Evolutionary conservation across 1,140 invertebrate species (phyloP).

Genomic region (Ceratitis capitata): DNA sequence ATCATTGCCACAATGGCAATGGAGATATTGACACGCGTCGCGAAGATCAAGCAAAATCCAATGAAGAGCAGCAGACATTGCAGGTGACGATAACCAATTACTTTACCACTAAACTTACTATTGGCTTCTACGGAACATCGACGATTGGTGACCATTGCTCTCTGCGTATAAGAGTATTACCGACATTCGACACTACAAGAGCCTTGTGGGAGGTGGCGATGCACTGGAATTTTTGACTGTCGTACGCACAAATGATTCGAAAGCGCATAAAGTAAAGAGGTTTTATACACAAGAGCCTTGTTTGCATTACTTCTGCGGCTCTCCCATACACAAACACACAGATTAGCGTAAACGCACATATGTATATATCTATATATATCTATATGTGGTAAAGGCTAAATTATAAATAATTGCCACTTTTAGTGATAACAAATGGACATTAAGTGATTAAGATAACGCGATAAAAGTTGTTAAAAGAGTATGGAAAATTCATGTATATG

Average conservation of each 20-base stretch:
- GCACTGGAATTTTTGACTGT: neutral
- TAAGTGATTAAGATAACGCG: neutral
- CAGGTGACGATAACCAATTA: constrained; percentile 72
- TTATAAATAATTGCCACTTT: neutral
- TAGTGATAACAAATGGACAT: neutral
- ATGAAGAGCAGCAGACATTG: constrained; percentile 73
- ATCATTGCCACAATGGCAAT: constrained; percentile 70
- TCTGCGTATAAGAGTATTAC: too few relatives aligned
- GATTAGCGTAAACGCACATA: neutral
- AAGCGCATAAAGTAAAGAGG: neutral
- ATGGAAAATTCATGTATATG: neutral
- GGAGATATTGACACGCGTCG: constrained; percentile 73
- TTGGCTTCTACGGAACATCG: neutral
- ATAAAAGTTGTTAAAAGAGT: neutral
- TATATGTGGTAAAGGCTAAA: too few relatives aligned
- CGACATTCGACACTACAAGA: neutral
- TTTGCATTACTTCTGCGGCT: neutral
- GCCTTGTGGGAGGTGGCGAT: neutral
- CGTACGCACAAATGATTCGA: neutral
- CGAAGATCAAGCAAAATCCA: constrained; percentile 71
- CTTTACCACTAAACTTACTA: constrained; percentile 46
- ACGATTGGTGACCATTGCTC: neutral
- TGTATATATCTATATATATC: too few relatives aligned
- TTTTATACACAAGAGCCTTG: neutral
- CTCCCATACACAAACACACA: neutral